Evolutionary conservation across 1,140 invertebrate genomes (phyloP), one percentile per base, ranked within the genome.

Genomic region (Propsilocerus akamusi): DNA sequence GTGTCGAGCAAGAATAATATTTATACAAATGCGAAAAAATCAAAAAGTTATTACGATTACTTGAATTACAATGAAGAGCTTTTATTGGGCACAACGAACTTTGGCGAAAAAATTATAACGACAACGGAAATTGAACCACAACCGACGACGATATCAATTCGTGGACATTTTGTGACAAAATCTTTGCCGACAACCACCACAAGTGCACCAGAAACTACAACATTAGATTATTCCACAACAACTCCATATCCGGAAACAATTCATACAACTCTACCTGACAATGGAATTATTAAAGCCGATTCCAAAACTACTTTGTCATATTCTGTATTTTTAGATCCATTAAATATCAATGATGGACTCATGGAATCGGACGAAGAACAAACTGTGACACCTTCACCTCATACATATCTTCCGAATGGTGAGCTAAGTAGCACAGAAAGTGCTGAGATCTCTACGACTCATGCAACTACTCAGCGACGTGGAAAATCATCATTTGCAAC

Each of bases 271-370:
- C 63, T 63, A 14, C 64, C 65, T 6, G 65, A 64, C 32, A 60
- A 49, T 28, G 66, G 66, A 11, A 67, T 62, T 17, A 62, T 60
- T 17, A 66, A 30, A 30, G 17, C 46, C 8, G 41, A 51, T 52
- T 7, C 60, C 59, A 47, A 58, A 63, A 30, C 64, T 61, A 53
- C 60, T 58, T 52, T 67, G 63, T 62, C 58, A 66, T 51, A 64
- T 63, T 76, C 77, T 0, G 70, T 78, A n/a, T 72, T 72, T 47
- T 66, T 83, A 3, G 78, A 84, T 64, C 81, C 81, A 0, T 72
- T 77, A 34, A 75, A 73, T 20, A 74, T 84, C 20, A 85, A 85
- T 57, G 78, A 76, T 53, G 80, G 72, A 10, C 64, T 77, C 46
- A 76, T 66, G 50, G 64, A 62, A 0, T 57, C 60, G 12, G 52